Percentiles rank a stretch among this genome's conserved stretches.
Evolutionary conservation across 2,888 invertebrate species (phyloP).

Genomic region (Oscheius onirici): DNA sequence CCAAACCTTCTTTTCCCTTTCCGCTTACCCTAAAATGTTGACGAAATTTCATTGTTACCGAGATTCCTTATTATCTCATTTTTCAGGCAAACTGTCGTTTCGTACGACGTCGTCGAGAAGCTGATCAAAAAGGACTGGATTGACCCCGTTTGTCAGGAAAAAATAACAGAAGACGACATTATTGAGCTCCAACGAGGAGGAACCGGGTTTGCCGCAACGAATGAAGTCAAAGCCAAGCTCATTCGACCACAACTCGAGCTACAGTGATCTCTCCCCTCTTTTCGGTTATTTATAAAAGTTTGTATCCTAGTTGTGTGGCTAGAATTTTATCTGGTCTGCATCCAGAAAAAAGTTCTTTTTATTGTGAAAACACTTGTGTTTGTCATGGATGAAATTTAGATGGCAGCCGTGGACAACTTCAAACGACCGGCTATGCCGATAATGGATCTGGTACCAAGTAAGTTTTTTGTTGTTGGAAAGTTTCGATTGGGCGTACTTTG

Average conservation of each 20-base stretch:
- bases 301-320: neutral
- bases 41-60: no score
- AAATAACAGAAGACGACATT: constrained; percentile 83
- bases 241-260: constrained; percentile 64
- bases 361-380: constrained; percentile 14
- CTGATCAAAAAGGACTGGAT: constrained; percentile 95
- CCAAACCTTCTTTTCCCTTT: no score
- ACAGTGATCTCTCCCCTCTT: constrained; percentile 38
- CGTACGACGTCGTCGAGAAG: constrained; percentile 94
- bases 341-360: neutral
- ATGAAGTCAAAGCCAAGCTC: constrained; percentile 67
- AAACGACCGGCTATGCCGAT: constrained; percentile 34
- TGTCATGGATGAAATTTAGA: neutral
- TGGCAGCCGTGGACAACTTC: constrained; percentile 35
- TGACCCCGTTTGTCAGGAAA: constrained; percentile 88
- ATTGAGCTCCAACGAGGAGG: constrained; percentile 91
- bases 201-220: constrained; percentile 65
- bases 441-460: constrained; percentile 30
- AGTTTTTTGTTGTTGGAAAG: no score
- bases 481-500: no score
- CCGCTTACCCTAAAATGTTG: no score
- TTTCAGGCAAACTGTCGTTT: constrained; percentile 89
- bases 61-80: neutral
- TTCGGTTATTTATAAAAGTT: constrained; percentile 1
- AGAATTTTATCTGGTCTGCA: neutral